Conservation (phyloP, 2,888 invertebrate genomes). For the Drosophila histrio region DNA sequence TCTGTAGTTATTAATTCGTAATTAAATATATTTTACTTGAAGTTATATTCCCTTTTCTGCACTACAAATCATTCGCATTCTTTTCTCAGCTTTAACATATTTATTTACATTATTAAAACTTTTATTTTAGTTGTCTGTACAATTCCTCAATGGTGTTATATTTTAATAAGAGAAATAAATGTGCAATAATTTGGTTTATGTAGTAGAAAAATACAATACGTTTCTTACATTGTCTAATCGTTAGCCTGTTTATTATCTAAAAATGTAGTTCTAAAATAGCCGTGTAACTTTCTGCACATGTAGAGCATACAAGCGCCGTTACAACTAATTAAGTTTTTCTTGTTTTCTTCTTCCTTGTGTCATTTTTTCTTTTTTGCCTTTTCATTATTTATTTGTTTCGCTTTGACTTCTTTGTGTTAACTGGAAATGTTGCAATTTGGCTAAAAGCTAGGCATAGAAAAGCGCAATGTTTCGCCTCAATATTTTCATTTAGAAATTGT, state of each 20-base stretch:
- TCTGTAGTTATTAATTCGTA: no score
- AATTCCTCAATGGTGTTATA: no score
- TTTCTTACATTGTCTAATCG: no score
- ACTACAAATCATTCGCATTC: no score
- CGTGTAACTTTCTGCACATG: not conserved
- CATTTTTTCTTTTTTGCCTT: constrained; percentile 26
- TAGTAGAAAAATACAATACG: no score
- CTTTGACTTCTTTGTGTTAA: constrained; percentile 40
- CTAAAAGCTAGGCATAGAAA: constrained; percentile 70
- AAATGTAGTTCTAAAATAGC: not conserved
- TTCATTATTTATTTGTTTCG: not conserved
- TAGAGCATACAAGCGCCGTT: constrained; percentile 24
- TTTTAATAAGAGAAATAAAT: no score
- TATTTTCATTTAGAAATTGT: constrained; percentile 61
- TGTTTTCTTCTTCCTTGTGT: constrained; percentile 12
- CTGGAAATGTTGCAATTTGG: constrained; percentile 67
- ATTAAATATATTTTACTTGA: no score
- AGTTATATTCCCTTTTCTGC: no score
- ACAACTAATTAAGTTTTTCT: constrained; percentile 8
- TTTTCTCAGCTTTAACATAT: no score
- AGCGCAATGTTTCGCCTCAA: constrained; percentile 62
- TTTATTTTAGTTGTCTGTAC: no score
- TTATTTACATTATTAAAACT: no score
- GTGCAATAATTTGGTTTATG: no score
- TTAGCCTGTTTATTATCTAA: not conserved